Evolutionary conservation across 2,888 invertebrate genomes (phyloP).

Genomic region (Heliconius erato): DNA sequence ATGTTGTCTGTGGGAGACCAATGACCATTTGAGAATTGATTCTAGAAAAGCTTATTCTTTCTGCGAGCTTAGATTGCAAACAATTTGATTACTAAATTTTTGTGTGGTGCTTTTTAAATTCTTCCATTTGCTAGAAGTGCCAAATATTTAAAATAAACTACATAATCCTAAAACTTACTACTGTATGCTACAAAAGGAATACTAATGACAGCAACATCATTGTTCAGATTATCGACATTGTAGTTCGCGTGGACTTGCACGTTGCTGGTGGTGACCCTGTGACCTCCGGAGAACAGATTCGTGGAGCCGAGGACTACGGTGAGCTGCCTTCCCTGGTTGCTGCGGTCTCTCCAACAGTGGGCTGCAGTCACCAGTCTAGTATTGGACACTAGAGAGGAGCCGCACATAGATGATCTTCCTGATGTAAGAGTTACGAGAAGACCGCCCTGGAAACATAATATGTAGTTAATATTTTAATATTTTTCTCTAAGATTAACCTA

Average conservation of each 20-base stretch:
- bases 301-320: slow-evolving; percentile 58
- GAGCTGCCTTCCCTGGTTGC: slow-evolving; percentile 58
- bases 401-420: slow-evolving; percentile 59
- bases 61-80: not conserved
- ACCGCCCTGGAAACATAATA: slow-evolving; percentile 55
- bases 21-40: not conserved
- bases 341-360: slow-evolving; percentile 60
- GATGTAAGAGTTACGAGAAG: slow-evolving; percentile 55
- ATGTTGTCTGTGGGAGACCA: slow-evolving; percentile 24
- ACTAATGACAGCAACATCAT: slow-evolving; percentile 61
- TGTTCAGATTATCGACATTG: slow-evolving; percentile 54
- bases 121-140: no score
- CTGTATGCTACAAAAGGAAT: slow-evolving; percentile 52
- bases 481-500: no score
- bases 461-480: not conserved
- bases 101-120: no score
- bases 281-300: slow-evolving; percentile 57
- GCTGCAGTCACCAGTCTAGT: slow-evolving; percentile 58
- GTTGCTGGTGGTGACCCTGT: slow-evolving; percentile 54
- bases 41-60: not conserved
- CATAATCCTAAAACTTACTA: slow-evolving; percentile 52
- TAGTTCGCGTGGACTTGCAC: slow-evolving; percentile 58
- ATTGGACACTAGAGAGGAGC: slow-evolving; percentile 57
- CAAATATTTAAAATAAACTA: not conserved
- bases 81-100: no score